Base-by-base conservation (phyloP, 2,888 invertebrate species). In the Diplolepis rosae region DNA sequence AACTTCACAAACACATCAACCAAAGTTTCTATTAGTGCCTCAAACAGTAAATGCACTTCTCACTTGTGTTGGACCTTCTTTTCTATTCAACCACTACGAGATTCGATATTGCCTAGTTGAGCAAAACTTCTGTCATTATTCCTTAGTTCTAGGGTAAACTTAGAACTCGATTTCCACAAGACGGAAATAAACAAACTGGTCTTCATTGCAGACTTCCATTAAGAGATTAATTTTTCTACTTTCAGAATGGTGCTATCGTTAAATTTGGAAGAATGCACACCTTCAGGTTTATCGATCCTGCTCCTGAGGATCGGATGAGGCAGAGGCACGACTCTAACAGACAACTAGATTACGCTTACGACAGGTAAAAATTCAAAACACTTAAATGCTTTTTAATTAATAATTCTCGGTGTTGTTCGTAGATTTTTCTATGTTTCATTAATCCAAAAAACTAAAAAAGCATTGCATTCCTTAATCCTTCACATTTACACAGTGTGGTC, bases 221-320 rank as follows among this genome's bases (percentile, higher is more conserved):
- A 7, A 18, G 5, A 61, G n/a, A 68, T 66, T 69, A 24, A 45
- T 61, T 69, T 74, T 71, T 66, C 67, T 73, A 6, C 27, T 87
- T 85, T 15, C 90, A 94, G 93, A 95, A 96, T 90, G 96, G 95
- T 75, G 94, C 94, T 81, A 91, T 95, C 77, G 93, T 96, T 71
- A 95, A 95, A 91, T 95, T 96, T 89, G 96, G 96, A 65, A 93
- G 95, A 79, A 94, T 95, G 82, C 95, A 96, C 83, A 95, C 95
- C 48, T 96, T 95, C 90, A 92, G 95, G 80, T 96, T 95, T 90
- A 91, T 95, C 82, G 96, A 96, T 89, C 95, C 95, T 28, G 92
- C 93, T 70, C 94, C 94, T 77, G 96, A 96, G 89, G 95, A 93
- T 80, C 91, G 95, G 79, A 93, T 94, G 82, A 93, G 95, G 86